Evolutionary conservation across 2,113 vertebrate species (phyloP).

Genomic region (Protobothrops mucrosquamatus): DNA sequence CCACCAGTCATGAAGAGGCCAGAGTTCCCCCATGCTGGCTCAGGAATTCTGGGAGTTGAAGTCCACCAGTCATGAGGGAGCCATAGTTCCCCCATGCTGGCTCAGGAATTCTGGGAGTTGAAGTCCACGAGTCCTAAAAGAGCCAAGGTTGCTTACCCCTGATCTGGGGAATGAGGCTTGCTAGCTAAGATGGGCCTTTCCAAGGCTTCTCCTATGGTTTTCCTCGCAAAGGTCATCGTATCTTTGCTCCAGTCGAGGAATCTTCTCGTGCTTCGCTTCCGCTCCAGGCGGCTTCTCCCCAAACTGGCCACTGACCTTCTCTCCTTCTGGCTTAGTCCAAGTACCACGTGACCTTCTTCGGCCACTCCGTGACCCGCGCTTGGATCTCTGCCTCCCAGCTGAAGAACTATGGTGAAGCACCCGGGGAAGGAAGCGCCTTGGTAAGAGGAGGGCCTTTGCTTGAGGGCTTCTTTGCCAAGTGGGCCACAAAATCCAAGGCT

Average conservation of each 20-base stretch:
- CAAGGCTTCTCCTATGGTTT: not conserved
- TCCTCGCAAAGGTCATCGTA: not conserved
- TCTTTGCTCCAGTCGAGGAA: not conserved
- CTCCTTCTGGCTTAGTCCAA: slow-evolving; percentile 57
- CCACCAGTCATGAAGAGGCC: no score
- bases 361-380: slow-evolving; percentile 64
- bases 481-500: not conserved
- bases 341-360: slow-evolving; percentile 76
- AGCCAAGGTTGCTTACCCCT: no score
- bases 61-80: no score
- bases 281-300: not conserved
- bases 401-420: slow-evolving; percentile 60
- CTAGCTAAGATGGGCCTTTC: not conserved
- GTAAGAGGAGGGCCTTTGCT: slow-evolving; percentile 52
- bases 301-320: not conserved
- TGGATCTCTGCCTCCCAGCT: slow-evolving; percentile 68
- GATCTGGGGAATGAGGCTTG: not conserved
- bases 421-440: slow-evolving; percentile 34
- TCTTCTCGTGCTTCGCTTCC: not conserved
- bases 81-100: no score
- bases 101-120: no score
- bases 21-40: no score
- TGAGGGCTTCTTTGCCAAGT: not conserved
- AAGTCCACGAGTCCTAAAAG: no score
- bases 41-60: no score